Conservation (phyloP, 2,888 invertebrate species). For the Labia minor region DNA sequence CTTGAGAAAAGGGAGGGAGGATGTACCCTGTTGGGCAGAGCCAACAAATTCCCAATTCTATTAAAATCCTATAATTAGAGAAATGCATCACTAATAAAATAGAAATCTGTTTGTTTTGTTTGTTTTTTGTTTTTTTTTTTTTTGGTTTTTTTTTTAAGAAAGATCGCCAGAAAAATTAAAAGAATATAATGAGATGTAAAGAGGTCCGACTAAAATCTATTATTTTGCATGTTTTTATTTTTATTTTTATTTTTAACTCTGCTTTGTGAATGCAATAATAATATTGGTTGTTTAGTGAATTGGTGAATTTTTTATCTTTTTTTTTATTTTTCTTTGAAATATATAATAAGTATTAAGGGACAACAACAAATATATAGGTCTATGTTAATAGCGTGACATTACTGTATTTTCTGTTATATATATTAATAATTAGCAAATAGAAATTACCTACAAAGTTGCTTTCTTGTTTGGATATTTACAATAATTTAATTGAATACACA, state of each 20-base stretch:
- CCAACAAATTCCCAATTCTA: not conserved
- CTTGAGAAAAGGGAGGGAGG: not conserved
- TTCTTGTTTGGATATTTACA: constrained; percentile 3
- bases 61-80: not conserved
- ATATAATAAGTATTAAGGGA: constrained; percentile 22
- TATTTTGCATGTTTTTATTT: constrained; percentile 5
- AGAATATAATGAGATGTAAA: not conserved
- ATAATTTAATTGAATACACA: not conserved
- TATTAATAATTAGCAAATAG: constrained; percentile 5
- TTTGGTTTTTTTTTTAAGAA: too few relatives aligned
- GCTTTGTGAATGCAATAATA: constrained; percentile 13
- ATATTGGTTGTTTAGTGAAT: not conserved
- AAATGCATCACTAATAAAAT: not conserved
- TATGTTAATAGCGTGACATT: constrained; percentile 19
- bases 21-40: constrained; percentile 1
- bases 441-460: not conserved
- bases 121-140: too few relatives aligned
- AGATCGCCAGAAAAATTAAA: not conserved
- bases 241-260: not conserved
- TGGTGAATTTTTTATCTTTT: not conserved
- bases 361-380: constrained; percentile 25
- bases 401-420: constrained; percentile 2
- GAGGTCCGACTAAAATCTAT: not conserved
- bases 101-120: not conserved
- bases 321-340: not conserved